These are phyloP conservation scores for Microctonus aethiopoides DNA, from an alignment of 2,888 invertebrate genomes.

Conservation along the genomic window DNA sequence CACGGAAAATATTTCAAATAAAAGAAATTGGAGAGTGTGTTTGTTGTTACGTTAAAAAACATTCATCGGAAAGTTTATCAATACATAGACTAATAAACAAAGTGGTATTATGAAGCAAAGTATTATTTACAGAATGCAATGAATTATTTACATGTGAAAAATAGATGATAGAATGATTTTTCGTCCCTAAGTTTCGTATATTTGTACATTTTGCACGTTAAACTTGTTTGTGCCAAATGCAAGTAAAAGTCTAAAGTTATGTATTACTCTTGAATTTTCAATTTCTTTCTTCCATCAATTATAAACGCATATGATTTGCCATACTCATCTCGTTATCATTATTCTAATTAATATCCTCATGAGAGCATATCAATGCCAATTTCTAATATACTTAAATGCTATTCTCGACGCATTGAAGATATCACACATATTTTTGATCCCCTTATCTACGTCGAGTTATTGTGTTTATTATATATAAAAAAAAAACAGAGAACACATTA, in stretches of 20 bases:
- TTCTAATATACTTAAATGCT: slow-evolving; percentile 27
- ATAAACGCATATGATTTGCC: background rate
- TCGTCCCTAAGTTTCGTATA: slow-evolving; percentile 1
- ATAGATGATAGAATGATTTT: background rate
- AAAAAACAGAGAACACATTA: slow-evolving; percentile 43
- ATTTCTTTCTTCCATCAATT: background rate
- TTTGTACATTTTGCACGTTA: too few species aligned
- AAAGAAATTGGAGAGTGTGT: background rate
- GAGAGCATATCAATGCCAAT: background rate
- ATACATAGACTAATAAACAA: background rate
- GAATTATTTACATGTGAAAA: slow-evolving; percentile 53
- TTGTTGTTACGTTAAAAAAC: too few species aligned
- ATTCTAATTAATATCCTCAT: background rate
- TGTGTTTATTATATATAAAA: slow-evolving; percentile 28
- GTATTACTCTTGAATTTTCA: background rate
- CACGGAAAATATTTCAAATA: background rate
- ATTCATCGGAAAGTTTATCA: too few species aligned
- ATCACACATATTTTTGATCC: slow-evolving; percentile 29
- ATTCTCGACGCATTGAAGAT: background rate
- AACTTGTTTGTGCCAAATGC: background rate
- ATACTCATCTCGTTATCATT: background rate
- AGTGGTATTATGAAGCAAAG: background rate
- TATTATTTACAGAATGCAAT: slow-evolving; percentile 26
- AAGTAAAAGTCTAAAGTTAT: background rate
- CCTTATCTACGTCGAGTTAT: slow-evolving; percentile 29